Evolutionary conservation across 1,140 invertebrate genomes (phyloP).

Genomic region (Acromyrmex heyeri): DNA sequence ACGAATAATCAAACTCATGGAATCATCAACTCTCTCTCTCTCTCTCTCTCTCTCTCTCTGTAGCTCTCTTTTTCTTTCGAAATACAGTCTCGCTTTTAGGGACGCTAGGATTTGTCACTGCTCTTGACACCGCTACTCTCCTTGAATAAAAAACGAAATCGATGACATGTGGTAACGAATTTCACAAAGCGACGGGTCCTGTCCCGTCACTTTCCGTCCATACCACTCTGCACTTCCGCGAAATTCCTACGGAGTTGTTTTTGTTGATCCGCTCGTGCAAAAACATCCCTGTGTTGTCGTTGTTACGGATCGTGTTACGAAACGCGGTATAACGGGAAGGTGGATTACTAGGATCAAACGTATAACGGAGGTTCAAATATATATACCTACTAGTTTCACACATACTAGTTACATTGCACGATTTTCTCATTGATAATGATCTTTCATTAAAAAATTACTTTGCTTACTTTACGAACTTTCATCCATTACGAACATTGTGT

Average conservation of each 20-base stretch:
- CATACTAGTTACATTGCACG: not conserved
- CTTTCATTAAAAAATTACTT: not conserved
- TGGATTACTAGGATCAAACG: slow-evolving; percentile 1
- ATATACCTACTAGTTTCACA: not conserved
- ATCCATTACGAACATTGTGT: not conserved
- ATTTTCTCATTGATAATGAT: not conserved
- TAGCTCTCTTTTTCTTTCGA: not conserved
- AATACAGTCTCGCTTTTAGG: not conserved
- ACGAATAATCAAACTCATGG: not conserved
- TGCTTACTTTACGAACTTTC: not conserved
- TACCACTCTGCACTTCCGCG: slow-evolving; percentile 11
- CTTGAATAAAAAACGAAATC: slow-evolving; percentile 20
- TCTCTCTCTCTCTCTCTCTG: no score
- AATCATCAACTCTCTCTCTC: no score
- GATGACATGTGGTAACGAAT: slow-evolving; percentile 6
- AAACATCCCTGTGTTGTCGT: not conserved
- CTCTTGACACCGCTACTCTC: not conserved
- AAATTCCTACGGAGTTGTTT: slow-evolving; percentile 8
- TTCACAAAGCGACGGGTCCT: slow-evolving; percentile 42
- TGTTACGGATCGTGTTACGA: slow-evolving; percentile 32
- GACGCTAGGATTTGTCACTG: not conserved
- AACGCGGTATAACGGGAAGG: slow-evolving; percentile 22
- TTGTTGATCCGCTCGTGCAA: slow-evolving; percentile 24
- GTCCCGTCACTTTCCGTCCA: not conserved
- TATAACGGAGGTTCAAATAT: slow-evolving; percentile 14